Conservation (phyloP, 2,113 vertebrate genomes). For the Lagopus leucura region DNA sequence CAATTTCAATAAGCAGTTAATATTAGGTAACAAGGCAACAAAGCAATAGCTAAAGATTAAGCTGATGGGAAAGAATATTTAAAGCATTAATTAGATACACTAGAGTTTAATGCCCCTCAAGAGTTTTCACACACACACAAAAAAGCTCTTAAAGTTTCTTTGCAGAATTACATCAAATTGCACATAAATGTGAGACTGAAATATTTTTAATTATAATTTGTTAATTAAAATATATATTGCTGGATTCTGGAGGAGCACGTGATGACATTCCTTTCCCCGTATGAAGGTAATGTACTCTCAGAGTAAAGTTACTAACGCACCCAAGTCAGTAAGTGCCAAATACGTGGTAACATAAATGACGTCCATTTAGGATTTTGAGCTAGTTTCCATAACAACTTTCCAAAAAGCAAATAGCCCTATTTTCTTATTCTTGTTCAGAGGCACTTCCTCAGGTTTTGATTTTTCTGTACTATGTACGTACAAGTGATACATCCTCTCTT, state of each 20-base stretch:
- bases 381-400: background rate
- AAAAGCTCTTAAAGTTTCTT: background rate
- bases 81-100: slow-evolving; percentile 42
- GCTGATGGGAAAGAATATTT: slow-evolving; percentile 28
- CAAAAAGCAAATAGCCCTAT: background rate
- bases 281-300: background rate
- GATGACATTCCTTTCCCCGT: background rate
- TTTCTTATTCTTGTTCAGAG: background rate
- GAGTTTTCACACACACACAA: background rate
- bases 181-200: background rate
- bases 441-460: background rate
- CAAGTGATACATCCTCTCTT: background rate
- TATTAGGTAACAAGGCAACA: slow-evolving; percentile 39
- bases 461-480: background rate
- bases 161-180: slow-evolving; percentile 7
- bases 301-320: background rate
- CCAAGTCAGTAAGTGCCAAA: background rate
- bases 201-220: slow-evolving; percentile 5
- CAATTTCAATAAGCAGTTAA: slow-evolving; percentile 21
- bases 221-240: background rate
- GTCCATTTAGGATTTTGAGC: background rate
- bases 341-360: background rate
- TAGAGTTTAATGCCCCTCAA: slow-evolving; percentile 17
- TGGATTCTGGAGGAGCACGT: background rate
- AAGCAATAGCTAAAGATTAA: slow-evolving; percentile 24